Evolutionary conservation across 2,113 vertebrate species (phyloP), one percentile per base, ranked within the genome.

Genomic region (Oncorhynchus gorbuscha): DNA sequence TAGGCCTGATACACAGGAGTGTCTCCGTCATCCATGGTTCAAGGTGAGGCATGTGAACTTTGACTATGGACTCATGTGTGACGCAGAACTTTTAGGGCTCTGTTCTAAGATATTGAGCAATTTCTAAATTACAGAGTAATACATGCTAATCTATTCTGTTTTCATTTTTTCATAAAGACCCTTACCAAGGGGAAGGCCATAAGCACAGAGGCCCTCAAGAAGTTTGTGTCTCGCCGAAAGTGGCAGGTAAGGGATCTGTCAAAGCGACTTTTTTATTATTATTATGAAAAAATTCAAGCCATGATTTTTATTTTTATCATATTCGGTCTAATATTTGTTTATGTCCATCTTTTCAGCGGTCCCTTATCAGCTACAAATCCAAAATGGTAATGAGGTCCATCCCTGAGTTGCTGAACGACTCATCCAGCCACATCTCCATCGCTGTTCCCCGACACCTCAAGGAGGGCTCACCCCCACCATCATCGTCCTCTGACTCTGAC

Each of bases 341-440:
- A 45, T 14, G 55, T 58, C 55, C 6, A 16, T 16, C 14, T 55
- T 77, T 79, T 90, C 85, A 99, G 98, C 95, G 97, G 71, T 99
- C 97, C 0, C 93, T 99, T 74, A 96, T 98, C 92, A 97, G 94
- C 91, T 99, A 98, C 87, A 99, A 99, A 88, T 99, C 97, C 83
- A 97, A 97, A 85, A 96, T 99, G 96, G 96, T 97, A 76, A 93
- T 98, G 91, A 94, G 97, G 71, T 96, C 97, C 0, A 97, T 99
- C 84, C 95, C 96, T 0, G 97, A 98, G 83, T 86, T 99, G 78
- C 90, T 99, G 71, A 95, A 97, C 72, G 97, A 98, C 74, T 94
- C 95, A 0, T 95, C 95, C 7, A 96, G 94, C 84, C 96, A 97
- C 74, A 94, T 96, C 72, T 98, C 96, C 86, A 97, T 99, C 0